Base-by-base conservation (phyloP, 2,113 vertebrate genomes). In the Condylura cristata region DNA sequence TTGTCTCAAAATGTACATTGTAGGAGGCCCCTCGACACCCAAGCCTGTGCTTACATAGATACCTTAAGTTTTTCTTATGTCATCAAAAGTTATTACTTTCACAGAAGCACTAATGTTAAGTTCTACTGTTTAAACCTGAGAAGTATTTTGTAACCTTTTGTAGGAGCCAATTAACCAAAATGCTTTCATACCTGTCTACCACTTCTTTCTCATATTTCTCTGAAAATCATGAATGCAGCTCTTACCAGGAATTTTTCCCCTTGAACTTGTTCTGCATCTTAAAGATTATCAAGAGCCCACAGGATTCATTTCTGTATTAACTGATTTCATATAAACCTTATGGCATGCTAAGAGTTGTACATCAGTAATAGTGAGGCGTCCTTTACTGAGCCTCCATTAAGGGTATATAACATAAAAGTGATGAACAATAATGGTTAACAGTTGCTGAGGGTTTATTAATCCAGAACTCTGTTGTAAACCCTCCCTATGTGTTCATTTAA, bases 1-100 rank as follows among this genome's bases (percentile, higher is more conserved):
- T 44, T 92, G 56, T 78, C 39, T 94, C 51, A 82, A 94, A 92
- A 63, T 70, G 28, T 65, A 65, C 32, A 84, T 83, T 12, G 37
- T 70, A 75, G 34, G 86, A 93, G 34, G 34, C 41, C 58, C 81
- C 44, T 82, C 58, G 58, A 94, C 18, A 86, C 72, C 66, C 30
- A 39, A 85, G 28, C 60, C 68, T 68, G 20, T 28, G 17, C 8
- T 86, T 70, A 61, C 72, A 44, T 3, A 85, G 75, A 84, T 34
- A 78, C 5, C 18, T 70, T 81, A 80, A 51, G 28, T 56, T 81
- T 96, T 85, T 81, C 83, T 92, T 61, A 51, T 60, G 39, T 86
- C 68, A 51, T 60, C 89, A 66, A 95, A 61, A 96, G 56, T 17
- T 60, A 51, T 37, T 78, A 92, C 90, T 86, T 88, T n/a, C 41